Percentiles rank a stretch among this genome's conserved stretches.
Evolutionary conservation across 2,113 vertebrate species (phyloP).

Genomic region (Lipophrys pholis): DNA sequence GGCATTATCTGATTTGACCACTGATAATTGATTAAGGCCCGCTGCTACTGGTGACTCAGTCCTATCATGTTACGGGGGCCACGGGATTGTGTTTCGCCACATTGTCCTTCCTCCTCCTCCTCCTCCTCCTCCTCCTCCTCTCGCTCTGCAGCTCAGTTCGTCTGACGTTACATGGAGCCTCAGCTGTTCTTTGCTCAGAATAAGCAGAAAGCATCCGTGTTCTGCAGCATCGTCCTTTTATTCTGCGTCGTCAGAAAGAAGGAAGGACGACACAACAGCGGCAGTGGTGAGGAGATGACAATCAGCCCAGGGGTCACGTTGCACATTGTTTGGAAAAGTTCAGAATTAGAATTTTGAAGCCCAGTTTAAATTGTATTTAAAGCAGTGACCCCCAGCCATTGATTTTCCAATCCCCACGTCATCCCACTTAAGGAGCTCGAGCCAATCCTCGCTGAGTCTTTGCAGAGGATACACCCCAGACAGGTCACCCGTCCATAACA

Average conservation of each 20-base stretch:
- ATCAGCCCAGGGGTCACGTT: neutral
- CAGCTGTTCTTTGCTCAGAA: constrained; percentile 40
- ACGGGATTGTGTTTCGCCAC: constrained; percentile 43
- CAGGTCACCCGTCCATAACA: too few relatives aligned
- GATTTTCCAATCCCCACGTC: too few relatives aligned
- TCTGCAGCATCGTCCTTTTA: constrained; percentile 46
- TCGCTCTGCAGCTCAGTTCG: constrained; percentile 5
- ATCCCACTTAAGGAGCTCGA: too few relatives aligned
- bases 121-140: neutral
- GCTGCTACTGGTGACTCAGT: constrained; percentile 26
- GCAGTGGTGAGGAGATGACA: constrained; percentile 7
- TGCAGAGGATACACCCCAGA: too few relatives aligned
- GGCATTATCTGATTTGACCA: constrained; percentile 59
- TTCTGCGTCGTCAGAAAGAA: constrained; percentile 13
- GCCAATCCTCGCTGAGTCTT: too few relatives aligned
- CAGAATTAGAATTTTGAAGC: constrained; percentile 1
- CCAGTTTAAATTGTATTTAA: constrained; percentile 20
- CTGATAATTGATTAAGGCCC: constrained; percentile 67
- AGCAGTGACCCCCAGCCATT: neutral
- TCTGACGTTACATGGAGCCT: constrained; percentile 22
- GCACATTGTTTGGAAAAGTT: neutral
- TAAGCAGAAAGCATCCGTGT: constrained; percentile 21
- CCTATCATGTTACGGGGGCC: constrained; percentile 12
- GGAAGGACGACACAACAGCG: constrained; percentile 1
- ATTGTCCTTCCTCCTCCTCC: constrained; percentile 7